Evolutionary conservation across 2,888 invertebrate genomes (phyloP).

Genomic region (Stenoptilia bipunctidactyla): DNA sequence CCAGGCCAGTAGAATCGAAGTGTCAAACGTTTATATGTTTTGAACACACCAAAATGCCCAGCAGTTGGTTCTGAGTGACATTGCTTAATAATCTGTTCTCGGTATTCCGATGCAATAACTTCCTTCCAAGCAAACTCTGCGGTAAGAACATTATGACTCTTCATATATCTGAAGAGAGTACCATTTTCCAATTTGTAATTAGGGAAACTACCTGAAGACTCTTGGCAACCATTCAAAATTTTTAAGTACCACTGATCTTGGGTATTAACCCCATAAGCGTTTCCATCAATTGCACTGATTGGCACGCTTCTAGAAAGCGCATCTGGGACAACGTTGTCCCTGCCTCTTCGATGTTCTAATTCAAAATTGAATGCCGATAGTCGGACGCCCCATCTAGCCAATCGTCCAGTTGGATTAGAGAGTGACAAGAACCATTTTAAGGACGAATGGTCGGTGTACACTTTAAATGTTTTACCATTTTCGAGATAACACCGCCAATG

Average conservation of each 20-base stretch:
- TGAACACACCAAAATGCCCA: slow-evolving; percentile 16
- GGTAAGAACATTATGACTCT: slow-evolving; percentile 8
- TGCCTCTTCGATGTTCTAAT: slow-evolving; percentile 17
- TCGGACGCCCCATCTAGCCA: slow-evolving; percentile 20
- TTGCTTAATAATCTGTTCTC: slow-evolving; percentile 7
- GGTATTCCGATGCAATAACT: slow-evolving; percentile 13
- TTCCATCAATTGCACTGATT: background rate
- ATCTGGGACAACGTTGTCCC: slow-evolving; percentile 19
- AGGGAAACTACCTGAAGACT: slow-evolving; percentile 9
- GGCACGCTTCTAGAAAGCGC: slow-evolving; percentile 13
- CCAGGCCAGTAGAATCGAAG: slow-evolving; percentile 13
- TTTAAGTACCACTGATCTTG: no score
- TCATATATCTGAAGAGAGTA: slow-evolving; percentile 11
- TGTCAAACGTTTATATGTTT: slow-evolving; percentile 17
- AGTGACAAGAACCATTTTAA: slow-evolving; percentile 19
- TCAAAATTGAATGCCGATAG: slow-evolving; percentile 17
- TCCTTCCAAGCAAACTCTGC: slow-evolving; percentile 20
- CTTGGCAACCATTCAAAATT: no score
- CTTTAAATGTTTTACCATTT: slow-evolving; percentile 14
- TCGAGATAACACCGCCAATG: slow-evolving; percentile 22
- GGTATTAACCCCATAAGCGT: background rate
- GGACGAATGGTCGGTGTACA: slow-evolving; percentile 18
- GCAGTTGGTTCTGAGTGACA: slow-evolving; percentile 17
- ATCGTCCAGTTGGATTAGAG: slow-evolving; percentile 18
- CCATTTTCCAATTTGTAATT: slow-evolving; percentile 14